These are phyloP conservation scores for Psephotus haematonotus DNA, from an alignment of 2,113 vertebrate genomes.

Conservation along the genomic window DNA sequence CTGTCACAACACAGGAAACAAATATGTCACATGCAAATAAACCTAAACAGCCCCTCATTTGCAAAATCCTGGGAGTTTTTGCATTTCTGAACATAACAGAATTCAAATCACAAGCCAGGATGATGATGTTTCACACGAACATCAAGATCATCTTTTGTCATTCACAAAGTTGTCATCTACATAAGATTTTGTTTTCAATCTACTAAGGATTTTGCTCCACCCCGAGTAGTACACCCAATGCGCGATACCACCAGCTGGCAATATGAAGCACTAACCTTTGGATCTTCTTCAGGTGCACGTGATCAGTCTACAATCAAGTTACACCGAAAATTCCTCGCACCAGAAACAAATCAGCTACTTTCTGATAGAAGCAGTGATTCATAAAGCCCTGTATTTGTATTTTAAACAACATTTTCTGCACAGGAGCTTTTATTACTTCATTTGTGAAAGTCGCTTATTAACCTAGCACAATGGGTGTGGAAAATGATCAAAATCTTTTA, in stretches of 20 bases:
- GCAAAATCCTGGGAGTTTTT: not conserved
- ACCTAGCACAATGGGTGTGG: not conserved
- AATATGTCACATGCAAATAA: not conserved
- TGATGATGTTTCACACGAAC: not conserved
- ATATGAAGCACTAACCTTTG: not conserved
- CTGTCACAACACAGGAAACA: conserved; percentile 31
- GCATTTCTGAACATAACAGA: not conserved
- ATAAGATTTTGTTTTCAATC: not conserved
- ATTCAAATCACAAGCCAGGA: not conserved
- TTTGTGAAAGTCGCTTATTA: not conserved
- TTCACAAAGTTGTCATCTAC: not conserved
- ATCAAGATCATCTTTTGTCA: not conserved
- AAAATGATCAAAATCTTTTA: not conserved
- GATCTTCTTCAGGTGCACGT: not conserved
- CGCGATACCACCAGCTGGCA: not conserved
- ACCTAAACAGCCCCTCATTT: not conserved
- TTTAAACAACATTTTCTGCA: not conserved
- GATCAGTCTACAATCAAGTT: not conserved
- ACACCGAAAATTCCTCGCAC: not conserved
- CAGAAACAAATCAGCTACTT: not conserved
- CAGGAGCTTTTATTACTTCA: not conserved
- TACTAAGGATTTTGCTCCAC: not conserved
- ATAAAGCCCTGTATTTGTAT: not conserved
- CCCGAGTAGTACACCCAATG: not conserved
- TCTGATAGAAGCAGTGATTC: not conserved